These are phyloP conservation scores for Ectemnius continuus DNA, from an alignment of 2,888 invertebrate species.

Conservation along the genomic window DNA sequence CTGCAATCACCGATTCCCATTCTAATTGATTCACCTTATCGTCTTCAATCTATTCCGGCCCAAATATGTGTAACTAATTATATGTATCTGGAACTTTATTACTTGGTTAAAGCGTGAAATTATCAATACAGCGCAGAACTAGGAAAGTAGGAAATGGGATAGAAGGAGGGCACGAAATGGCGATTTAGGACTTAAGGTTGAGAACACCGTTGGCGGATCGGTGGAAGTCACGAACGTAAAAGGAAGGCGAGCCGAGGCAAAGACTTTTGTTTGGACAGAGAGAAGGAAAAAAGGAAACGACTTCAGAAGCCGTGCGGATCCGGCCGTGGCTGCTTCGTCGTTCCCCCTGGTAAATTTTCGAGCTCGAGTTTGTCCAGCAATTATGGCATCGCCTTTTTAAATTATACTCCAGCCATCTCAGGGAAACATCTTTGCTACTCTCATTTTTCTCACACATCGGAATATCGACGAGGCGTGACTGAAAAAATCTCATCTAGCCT, in stretches of 20 bases:
- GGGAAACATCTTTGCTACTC: too few relatives aligned
- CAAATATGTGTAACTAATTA: too few relatives aligned
- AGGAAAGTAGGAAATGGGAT: too few relatives aligned
- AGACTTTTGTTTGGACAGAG: constrained; percentile 64
- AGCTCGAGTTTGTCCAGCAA: constrained; percentile 41
- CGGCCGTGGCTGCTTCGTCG: constrained; percentile 35
- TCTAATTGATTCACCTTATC: too few relatives aligned
- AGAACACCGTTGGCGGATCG: constrained; percentile 51
- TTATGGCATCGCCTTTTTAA: constrained; percentile 40
- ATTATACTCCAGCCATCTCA: constrained; percentile 8
- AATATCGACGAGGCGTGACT: constrained; percentile 21
- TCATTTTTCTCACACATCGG: too few relatives aligned
- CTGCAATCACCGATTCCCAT: too few relatives aligned
- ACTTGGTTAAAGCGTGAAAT: too few relatives aligned
- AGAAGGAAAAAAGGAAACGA: constrained; percentile 52
- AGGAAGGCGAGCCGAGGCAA: constrained; percentile 53
- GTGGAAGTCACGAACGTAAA: constrained; percentile 60
- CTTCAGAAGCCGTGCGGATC: constrained; percentile 54
- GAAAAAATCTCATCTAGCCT: constrained; percentile 40
- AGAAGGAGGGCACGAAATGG: neutral
- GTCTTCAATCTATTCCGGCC: too few relatives aligned
- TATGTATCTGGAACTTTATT: too few relatives aligned
- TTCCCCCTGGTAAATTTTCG: constrained; percentile 59
- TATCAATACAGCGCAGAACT: too few relatives aligned
- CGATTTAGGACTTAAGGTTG: constrained; percentile 40